Conservation (phyloP, 2,113 vertebrate species). For the Pogonocichla stellata region DNA sequence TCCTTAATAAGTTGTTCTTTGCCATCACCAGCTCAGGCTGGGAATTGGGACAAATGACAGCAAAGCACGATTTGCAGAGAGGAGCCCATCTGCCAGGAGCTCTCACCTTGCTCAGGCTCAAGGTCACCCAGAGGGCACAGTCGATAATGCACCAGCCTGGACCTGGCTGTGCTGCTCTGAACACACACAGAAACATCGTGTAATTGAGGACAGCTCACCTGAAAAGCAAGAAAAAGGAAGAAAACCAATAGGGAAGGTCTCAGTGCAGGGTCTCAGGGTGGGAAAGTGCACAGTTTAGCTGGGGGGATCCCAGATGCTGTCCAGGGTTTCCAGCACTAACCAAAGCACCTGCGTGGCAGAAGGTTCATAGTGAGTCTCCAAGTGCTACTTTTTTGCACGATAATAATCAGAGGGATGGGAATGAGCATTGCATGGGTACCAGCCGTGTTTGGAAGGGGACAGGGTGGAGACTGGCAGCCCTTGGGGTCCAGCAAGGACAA, state of each 20-base stretch:
- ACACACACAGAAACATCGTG: background rate
- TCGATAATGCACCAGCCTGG: background rate
- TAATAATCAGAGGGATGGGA: background rate
- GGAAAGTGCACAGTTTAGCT: background rate
- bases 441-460: background rate
- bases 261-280: background rate
- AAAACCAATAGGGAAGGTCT: background rate
- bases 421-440: background rate
- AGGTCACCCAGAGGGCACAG: background rate
- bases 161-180: background rate
- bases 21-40: background rate
- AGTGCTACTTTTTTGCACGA: background rate
- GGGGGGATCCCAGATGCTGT: background rate
- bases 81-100: background rate
- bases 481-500: background rate
- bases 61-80: background rate
- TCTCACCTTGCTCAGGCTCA: background rate
- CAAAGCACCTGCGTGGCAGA: background rate
- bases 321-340: background rate
- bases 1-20: constrained; percentile 8
- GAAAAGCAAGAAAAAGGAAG: background rate
- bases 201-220: background rate
- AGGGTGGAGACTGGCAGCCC: background rate
- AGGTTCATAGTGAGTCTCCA: background rate
- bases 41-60: background rate